Evolutionary conservation across 1,140 invertebrate species (phyloP), one percentile per base, ranked within the genome.

Genomic region (Drosophila azteca): DNA sequence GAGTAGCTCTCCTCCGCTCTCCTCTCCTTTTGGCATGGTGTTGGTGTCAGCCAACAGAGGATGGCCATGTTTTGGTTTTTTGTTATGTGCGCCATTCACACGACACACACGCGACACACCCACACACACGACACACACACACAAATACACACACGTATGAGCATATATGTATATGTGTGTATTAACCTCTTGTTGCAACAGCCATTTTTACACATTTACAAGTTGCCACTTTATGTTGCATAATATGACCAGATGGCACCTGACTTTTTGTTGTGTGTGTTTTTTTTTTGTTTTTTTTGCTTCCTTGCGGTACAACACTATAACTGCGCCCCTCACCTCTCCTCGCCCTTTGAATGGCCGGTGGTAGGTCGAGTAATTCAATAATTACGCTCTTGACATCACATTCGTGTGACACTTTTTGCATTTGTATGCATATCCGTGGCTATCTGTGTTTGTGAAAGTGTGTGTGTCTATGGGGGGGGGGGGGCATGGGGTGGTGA

Each of bases 311-410:
- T 26, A 26, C 24, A 26, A 26, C 24, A 29, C 26, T 29, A 20
- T 20, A 20, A 1, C 17, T 20, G 17, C 17, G 17, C 17, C 17
- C 17, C 17, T 20, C 17, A 26, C 5, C 24, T 26, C 24, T 26
- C 5, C 24, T 26, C 24, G 35, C 35, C 11, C 35, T 39, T 39
- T 39, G 35, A 39, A 39, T 39, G 35, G 52, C 43, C 44, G 49
- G 52, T 62, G 57, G 51, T 69, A 45, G 77, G 63, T 65, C 51
- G 77, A 69, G 80, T 84, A 79, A 84, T 84, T 84, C 80, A 84
- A 84, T 84, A 84, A 84, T 84, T 84, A 84, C 71, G 80, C 80
- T 84, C 80, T 84, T 84, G 76, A 84, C 80, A 84, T 84, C 80
- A 84, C 79, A 84, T 84, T 84, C 80, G 64, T 84, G 73, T 72